Conservation (phyloP, 2,888 invertebrate species). For the Pterostichus madidus region DNA sequence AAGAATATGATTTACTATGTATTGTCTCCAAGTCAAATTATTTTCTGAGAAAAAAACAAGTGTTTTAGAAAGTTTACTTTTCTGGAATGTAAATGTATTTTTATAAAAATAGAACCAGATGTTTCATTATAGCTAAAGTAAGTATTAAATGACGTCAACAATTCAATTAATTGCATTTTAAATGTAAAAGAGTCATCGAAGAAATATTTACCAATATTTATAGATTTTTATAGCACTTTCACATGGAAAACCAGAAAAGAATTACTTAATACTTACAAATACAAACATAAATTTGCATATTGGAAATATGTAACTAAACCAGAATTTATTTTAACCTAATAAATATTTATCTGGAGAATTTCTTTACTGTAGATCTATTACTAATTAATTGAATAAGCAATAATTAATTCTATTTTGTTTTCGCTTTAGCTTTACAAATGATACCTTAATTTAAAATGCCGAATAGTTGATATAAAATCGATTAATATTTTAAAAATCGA, state of each 20-base stretch:
- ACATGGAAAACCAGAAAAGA: background rate
- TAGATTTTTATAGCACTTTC: conserved; percentile 36
- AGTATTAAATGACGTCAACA: conserved; percentile 38
- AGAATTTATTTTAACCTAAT: background rate
- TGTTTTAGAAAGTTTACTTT: conserved; percentile 29
- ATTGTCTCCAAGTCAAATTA: conserved; percentile 2
- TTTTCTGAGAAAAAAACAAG: conserved; percentile 32
- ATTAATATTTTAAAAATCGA: background rate
- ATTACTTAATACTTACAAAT: background rate
- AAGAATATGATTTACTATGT: background rate
- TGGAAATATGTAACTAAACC: background rate
- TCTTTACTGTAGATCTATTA: background rate
- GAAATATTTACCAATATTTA: conserved; percentile 11
- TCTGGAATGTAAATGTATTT: conserved; percentile 34
- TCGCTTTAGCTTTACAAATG: background rate
- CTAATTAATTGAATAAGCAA: conserved; percentile 10
- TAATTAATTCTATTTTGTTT: conserved; percentile 5
- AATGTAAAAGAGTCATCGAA: conserved; percentile 3
- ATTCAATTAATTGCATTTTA: conserved; percentile 4
- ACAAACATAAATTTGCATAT: conserved; percentile 12
- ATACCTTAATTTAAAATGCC: background rate
- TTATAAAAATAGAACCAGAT: conserved; percentile 12
- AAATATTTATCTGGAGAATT: conserved; percentile 2
- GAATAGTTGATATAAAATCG: background rate
- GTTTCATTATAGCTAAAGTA: conserved; percentile 11